A percentile compares a stretch with the other conserved stretches of the same genome.
These are phyloP conservation scores for Sternotherus odoratus DNA, from an alignment of 2,797 vertebrate genomes.

Conservation along the genomic window DNA sequence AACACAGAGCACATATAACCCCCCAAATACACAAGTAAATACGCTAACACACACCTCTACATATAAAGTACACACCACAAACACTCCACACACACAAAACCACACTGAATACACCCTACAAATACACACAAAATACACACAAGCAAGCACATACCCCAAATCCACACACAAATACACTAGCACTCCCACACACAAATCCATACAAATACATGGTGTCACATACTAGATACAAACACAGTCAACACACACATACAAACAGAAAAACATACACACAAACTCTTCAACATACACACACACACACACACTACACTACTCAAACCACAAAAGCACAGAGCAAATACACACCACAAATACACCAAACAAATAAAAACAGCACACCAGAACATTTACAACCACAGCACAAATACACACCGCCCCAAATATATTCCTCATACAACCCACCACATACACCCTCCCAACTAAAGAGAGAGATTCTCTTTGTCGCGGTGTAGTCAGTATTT, in stretches of 20 bases:
- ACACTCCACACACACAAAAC: neutral
- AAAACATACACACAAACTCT: conserved; percentile 39
- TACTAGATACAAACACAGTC: conserved; percentile 1
- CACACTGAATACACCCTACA: neutral
- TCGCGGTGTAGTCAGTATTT: neutral
- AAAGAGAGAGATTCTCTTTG: conserved; percentile 5
- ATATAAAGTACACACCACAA: neutral
- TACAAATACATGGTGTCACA: neutral
- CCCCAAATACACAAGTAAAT: neutral
- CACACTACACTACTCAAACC: conserved; percentile 63
- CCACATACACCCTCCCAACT: conserved; percentile 41
- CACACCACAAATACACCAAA: conserved; percentile 66
- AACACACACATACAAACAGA: conserved; percentile 44
- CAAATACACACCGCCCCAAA: neutral
- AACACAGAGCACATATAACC: neutral
- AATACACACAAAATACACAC: neutral
- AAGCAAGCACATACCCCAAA: neutral
- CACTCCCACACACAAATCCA: conserved; percentile 36
- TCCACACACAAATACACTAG: neutral
- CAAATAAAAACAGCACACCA: neutral
- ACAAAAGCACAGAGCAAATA: conserved; percentile 72
- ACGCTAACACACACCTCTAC: neutral
- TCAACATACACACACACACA: conserved; percentile 51
- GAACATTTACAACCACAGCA: neutral
- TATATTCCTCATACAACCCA: conserved; percentile 32